Percentiles rank a stretch among this genome's conserved stretches.
phyloP scores from a whole-genome alignment of 2,888 invertebrate genomes.

The Drosophila siamana region DNA sequence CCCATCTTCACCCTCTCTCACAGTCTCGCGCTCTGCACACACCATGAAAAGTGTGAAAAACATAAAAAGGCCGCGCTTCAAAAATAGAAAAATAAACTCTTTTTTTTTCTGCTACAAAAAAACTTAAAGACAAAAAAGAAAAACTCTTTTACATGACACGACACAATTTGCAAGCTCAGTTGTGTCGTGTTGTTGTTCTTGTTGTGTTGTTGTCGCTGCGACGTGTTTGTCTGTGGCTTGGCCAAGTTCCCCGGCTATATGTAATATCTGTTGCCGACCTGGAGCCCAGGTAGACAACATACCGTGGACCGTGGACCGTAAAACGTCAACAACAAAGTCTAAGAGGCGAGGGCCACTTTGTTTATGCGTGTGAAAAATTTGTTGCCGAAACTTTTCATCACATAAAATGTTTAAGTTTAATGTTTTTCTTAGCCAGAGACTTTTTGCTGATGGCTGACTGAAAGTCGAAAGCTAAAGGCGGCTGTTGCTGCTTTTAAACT shows the following conservation, averaged over 20 bases:
- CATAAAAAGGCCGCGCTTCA: conserved; percentile 74
- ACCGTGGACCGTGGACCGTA: conserved; percentile 1
- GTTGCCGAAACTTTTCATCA: conserved; percentile 61
- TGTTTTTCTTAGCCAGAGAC: conserved; percentile 26
- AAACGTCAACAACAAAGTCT: conserved; percentile 37
- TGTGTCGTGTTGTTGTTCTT: conserved; percentile 31
- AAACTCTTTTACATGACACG: conserved; percentile 74
- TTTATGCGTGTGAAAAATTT: conserved; percentile 74
- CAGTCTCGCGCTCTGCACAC: neutral
- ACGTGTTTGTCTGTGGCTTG: conserved; percentile 76
- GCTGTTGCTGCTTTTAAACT: neutral
- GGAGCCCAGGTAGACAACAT: conserved; percentile 39
- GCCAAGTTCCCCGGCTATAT: conserved; percentile 50
- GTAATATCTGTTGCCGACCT: conserved; percentile 31
- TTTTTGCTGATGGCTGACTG: neutral
- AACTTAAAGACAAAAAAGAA: conserved; percentile 36
- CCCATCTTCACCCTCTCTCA: neutral
- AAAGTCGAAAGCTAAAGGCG: neutral
- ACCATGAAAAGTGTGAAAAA: conserved; percentile 71
- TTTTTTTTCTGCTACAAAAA: conserved; percentile 31
- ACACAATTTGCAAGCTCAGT: conserved; percentile 78
- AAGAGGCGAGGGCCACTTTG: conserved; percentile 54
- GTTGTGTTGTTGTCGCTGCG: conserved; percentile 58
- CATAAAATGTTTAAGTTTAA: conserved; percentile 54
- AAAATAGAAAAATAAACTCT: conserved; percentile 57